Evolutionary conservation across 2,113 vertebrate genomes (phyloP), one percentile per base, ranked within the genome.

Genomic region (Clupea harengus): DNA sequence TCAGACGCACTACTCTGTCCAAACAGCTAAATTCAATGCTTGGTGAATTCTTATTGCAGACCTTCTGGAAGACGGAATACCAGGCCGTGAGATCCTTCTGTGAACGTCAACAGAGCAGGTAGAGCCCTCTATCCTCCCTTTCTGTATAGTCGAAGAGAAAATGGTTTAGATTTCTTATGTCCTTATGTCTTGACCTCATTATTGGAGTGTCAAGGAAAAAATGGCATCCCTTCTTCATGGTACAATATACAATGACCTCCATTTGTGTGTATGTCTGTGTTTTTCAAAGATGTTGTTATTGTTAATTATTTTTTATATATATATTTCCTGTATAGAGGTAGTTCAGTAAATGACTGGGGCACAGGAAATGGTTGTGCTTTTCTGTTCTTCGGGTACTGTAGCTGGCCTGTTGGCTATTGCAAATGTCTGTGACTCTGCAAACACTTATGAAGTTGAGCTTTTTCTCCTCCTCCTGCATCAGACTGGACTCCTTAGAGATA

Each of bases 81-180:
- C 83, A 93, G 83, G 93, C 93, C 57, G 88, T 98, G 85, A 91
- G 87, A 18, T 91, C 92, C 6, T 97, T 98, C 91, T 97, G 94
- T 84, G 91, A 93, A 1, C 57, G 88, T 45, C 95, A 96, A 86
- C 92, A 92, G 45, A 89, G 92, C 85, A 97, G 96, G 98, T 99
- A 95, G 11, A 75, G 86, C 87, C 45, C 25, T 75, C 45, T 64
- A 57, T 64, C 22, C n/a, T n/a, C 4, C 20, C 60, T 64, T 1
- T 60, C 4, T 60, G 11, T 60, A 20, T 22, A 60, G 18, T 18
- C 18, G 20, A 60, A 60, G 11, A 60, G 18, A 13, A 60, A 60
- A 11, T 60, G 18, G 54, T 20, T 22, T 13, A 60, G 64, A 32
- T 64, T 64, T 20, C 57, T 18, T 3, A 18, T 54, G 50, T 54